Evolutionary conservation across 1,140 invertebrate species (phyloP), one percentile per base, ranked within the genome.

Genomic region (Temnothorax nylanderi): DNA sequence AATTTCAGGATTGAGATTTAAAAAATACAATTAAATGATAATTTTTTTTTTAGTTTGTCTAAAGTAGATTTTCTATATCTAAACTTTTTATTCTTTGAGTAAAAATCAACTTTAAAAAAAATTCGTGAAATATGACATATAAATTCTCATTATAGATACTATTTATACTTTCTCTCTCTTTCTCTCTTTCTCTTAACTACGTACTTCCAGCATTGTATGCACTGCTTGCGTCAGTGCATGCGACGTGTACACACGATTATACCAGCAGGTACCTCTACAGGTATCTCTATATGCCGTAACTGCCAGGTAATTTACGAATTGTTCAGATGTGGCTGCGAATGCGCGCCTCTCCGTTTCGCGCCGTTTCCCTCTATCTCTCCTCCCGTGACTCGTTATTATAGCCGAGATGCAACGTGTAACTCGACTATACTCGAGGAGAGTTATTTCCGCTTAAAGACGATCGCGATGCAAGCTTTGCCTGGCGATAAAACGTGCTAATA

Each of bases 271-370:
- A 26, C 26, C 26, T 26, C 26, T 26, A 85, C 7, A 58, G 34
- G 18, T 86, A 86, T 37, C 10, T 26, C n/a, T 87, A 87, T 75
- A 62, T 72, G 77, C 72, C 18, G 41, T 80, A 88, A 92, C 67
- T 49, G 72, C 60, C 26, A n/a, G 82, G 67, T 85, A 89, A 91
- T 91, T 90, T 91, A 87, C 85, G 80, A 86, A 90, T 84, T 81
- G 78, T 86, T 90, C 88, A 51, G 76, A 90, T 85, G 86, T 72
- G 72, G 77, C 47, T 74, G 67, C 76, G 18, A 87, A 64, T 56
- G 71, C 47, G 84, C 84, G 44, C 32, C n/a, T 51, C 88, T 75
- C 58, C 81, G 10, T 41, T 32, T 32, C 72, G 54, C 32, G 75
- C 58, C 44, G 21, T 72, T 60, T 51, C 41, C 34, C 41, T 56